phyloP scores from a whole-genome alignment of 1,140 invertebrate species.

The Aethina tumida region DNA sequence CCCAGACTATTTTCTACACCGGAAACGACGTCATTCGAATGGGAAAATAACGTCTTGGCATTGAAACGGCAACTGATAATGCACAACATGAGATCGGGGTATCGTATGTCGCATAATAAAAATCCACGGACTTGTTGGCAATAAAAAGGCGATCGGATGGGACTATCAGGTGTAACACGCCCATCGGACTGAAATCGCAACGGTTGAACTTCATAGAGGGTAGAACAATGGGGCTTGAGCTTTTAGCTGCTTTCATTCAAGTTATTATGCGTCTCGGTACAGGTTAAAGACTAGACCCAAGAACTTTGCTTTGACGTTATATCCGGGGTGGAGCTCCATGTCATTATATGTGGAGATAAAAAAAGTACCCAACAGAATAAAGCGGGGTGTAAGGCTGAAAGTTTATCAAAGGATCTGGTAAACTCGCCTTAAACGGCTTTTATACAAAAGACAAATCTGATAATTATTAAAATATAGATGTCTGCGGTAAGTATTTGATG shows the following conservation, averaged over 20 bases:
- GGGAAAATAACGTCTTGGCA: slow-evolving; percentile 12
- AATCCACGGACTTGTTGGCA: slow-evolving; percentile 14
- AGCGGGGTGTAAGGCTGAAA: no score
- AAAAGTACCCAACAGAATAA: slow-evolving; percentile 21
- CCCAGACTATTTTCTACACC: no score
- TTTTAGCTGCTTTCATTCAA: slow-evolving; percentile 14
- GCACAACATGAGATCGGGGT: slow-evolving; percentile 5
- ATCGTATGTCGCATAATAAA: slow-evolving; percentile 21
- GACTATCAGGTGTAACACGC: slow-evolving; percentile 18
- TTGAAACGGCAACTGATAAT: slow-evolving; percentile 10
- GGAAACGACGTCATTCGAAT: no score
- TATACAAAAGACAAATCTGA: no score
- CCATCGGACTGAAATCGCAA: slow-evolving; percentile 12
- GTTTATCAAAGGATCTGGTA: no score
- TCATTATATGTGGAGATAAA: no score
- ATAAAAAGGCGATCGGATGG: slow-evolving; percentile 19
- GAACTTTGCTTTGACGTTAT: slow-evolving; percentile 17
- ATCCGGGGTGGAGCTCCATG: slow-evolving; percentile 14
- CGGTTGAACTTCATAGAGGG: slow-evolving; percentile 13
- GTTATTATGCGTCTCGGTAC: slow-evolving; percentile 14
- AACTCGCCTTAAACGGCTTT: no score
- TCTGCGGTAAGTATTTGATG: no score
- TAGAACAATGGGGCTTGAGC: slow-evolving; percentile 13
- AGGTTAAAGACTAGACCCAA: slow-evolving; percentile 12
- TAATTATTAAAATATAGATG: no score